Conservation (phyloP, 2,888 invertebrate genomes). For the Zaprionus bogoriensis region DNA sequence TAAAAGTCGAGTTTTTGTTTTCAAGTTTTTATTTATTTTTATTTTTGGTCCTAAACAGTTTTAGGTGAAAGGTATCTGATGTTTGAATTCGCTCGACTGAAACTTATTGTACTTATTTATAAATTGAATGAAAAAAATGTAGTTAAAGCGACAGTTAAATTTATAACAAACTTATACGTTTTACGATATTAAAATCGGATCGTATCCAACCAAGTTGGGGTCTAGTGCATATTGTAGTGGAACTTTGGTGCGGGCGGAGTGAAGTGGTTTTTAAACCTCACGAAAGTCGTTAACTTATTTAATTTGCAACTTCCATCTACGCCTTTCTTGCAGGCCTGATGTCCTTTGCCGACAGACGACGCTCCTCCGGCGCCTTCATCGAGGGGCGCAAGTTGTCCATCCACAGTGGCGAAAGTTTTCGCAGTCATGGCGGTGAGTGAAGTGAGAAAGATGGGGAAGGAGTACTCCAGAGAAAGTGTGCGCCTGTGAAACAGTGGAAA, state of each 20-base stretch:
- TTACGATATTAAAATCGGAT: too few relatives aligned
- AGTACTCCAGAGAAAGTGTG: not conserved
- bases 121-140: too few relatives aligned
- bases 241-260: too few relatives aligned
- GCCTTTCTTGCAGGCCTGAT: conserved; percentile 77
- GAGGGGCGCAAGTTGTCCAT: conserved; percentile 82
- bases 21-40: too few relatives aligned
- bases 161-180: too few relatives aligned
- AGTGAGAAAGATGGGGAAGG: not conserved
- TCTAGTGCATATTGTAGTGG: not conserved
- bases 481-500: not conserved
- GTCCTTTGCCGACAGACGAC: conserved; percentile 82
- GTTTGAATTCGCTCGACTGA: too few relatives aligned
- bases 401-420: conserved; percentile 82
- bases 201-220: too few relatives aligned
- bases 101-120: too few relatives aligned
- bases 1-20: too few relatives aligned
- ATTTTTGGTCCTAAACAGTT: too few relatives aligned
- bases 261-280: not conserved
- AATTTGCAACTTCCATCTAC: conserved; percentile 13
- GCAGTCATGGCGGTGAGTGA: conserved; percentile 80
- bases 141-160: too few relatives aligned
- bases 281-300: conserved; percentile 26
- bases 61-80: too few relatives aligned
- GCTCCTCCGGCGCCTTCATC: conserved; percentile 82